Percentiles rank a stretch among this genome's conserved stretches.
Evolutionary conservation across 1,140 invertebrate species (phyloP).

Genomic region (Apis florea): DNA sequence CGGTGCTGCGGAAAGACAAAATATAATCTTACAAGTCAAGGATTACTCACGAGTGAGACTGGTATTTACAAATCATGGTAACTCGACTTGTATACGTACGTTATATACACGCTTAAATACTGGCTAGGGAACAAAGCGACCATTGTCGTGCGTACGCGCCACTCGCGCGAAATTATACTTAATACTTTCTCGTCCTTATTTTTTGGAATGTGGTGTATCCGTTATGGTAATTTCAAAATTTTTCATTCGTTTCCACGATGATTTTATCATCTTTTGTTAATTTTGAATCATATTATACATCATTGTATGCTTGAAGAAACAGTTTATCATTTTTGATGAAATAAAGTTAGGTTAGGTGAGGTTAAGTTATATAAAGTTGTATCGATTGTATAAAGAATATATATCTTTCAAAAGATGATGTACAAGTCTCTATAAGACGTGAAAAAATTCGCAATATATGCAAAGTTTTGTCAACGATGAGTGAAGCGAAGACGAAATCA

Average conservation of each 20-base stretch:
- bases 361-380: no score
- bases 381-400: no score
- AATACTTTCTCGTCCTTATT: constrained; percentile 21
- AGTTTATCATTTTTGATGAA: neutral
- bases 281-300: no score
- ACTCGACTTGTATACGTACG: constrained; percentile 18
- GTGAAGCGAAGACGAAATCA: no score
- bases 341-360: no score
- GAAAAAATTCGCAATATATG: no score
- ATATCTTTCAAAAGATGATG: no score
- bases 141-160: constrained; percentile 47
- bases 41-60: constrained; percentile 35
- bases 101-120: neutral
- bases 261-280: no score
- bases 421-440: no score
- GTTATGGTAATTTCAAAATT: neutral
- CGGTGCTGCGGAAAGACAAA: neutral
- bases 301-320: neutral
- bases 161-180: constrained; percentile 27
- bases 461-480: no score
- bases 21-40: constrained; percentile 41
- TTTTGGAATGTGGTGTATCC: neutral
- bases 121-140: constrained; percentile 49
- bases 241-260: neutral
- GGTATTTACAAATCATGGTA: constrained; percentile 47